Evolutionary conservation across 2,113 vertebrate species (phyloP).

Genomic region (Hemiscyllium ocellatum): DNA sequence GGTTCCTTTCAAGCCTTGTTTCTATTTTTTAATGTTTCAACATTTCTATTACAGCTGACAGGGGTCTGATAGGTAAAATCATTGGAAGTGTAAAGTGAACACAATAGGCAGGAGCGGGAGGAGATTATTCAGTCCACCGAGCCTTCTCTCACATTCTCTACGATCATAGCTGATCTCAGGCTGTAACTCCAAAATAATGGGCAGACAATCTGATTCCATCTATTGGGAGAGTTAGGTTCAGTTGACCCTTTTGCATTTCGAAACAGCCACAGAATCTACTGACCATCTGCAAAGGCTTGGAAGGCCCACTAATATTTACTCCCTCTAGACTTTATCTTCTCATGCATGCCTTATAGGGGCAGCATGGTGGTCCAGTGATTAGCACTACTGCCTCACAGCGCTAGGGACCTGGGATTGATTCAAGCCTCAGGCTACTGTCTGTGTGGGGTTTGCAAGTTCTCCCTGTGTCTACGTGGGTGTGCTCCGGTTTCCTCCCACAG

Average conservation of each 20-base stretch:
- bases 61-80: neutral
- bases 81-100: neutral
- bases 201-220: no score
- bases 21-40: no score
- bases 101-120: neutral
- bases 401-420: no score
- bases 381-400: no score
- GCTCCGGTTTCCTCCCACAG: no score
- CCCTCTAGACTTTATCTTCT: neutral
- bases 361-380: no score
- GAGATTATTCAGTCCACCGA: no score
- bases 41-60: neutral
- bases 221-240: neutral
- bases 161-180: neutral
- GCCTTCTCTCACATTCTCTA: neutral
- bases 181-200: neutral
- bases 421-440: no score
- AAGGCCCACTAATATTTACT: neutral
- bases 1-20: no score
- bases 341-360: neutral
- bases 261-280: neutral
- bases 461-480: no score
- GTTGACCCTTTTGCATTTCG: neutral
- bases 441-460: no score
- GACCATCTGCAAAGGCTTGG: neutral